A percentile compares a stretch with the other conserved stretches of the same genome.
phyloP scores from a whole-genome alignment of 2,113 vertebrate genomes.

The Spermophilus dauricus region DNA sequence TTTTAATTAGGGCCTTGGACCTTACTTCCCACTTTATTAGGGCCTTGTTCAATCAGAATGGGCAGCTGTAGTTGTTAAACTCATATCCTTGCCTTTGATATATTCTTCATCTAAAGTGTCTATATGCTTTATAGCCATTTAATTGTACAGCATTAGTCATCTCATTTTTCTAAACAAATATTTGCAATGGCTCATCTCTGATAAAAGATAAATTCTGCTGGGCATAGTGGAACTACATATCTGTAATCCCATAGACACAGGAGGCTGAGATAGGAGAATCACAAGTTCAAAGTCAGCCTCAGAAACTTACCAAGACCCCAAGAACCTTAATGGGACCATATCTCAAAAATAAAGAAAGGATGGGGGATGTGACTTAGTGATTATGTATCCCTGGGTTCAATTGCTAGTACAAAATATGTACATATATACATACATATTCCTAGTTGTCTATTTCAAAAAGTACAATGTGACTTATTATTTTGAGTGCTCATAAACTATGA shows the following conservation, averaged over 20 bases:
- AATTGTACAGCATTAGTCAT: neutral
- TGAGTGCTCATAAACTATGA: neutral
- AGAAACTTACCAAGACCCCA: no score
- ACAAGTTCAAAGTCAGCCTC: no score
- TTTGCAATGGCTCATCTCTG: neutral
- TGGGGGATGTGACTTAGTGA: no score
- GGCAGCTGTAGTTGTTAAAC: neutral
- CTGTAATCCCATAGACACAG: no score
- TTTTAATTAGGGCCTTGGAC: neutral
- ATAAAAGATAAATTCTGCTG: neutral
- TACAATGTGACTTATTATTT: neutral
- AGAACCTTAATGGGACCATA: no score
- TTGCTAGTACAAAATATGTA: no score
- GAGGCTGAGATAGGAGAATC: no score
- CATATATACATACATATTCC: no score
- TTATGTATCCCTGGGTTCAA: no score
- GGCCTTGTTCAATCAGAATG: neutral
- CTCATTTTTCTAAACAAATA: slow-evolving; percentile 20
- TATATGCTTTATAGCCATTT: neutral
- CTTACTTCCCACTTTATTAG: neutral
- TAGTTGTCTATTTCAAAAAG: neutral
- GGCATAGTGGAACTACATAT: no score
- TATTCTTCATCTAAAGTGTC: neutral
- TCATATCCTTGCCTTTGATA: neutral
- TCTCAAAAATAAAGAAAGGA: no score